Percentiles rank a stretch among this genome's conserved stretches.
phyloP scores from a whole-genome alignment of 2,113 vertebrate genomes.

The Turdus rufiventris region DNA sequence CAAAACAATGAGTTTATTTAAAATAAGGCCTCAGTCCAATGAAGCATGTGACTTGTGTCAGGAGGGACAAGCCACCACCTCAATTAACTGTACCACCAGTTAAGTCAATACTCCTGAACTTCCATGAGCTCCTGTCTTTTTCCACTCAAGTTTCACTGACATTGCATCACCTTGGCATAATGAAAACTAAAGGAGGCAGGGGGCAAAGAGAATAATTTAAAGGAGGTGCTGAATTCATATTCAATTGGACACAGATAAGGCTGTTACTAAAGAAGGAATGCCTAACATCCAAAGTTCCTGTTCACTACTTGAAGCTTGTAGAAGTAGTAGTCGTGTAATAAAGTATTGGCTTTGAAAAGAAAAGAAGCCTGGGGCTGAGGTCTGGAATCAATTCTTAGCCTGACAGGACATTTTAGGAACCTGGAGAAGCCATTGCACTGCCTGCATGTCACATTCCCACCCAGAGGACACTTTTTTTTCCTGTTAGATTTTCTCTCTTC shows the following conservation, averaged over 20 bases:
- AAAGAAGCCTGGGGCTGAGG: background rate
- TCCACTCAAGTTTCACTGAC: background rate
- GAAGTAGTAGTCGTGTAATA: background rate
- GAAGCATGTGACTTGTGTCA: background rate
- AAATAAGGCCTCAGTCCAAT: constrained; percentile 28
- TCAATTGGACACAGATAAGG: background rate
- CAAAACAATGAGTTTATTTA: constrained; percentile 45
- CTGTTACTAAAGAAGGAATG: background rate
- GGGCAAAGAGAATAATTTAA: background rate
- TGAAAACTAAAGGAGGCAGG: background rate
- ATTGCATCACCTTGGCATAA: background rate
- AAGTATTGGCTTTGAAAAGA: background rate
- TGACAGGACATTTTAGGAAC: constrained; percentile 9
- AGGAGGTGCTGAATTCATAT: background rate
- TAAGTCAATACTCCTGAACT: background rate
- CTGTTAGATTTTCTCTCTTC: background rate
- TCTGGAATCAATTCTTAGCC: constrained; percentile 8
- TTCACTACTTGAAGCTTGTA: background rate
- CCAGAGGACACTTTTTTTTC: background rate
- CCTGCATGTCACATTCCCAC: background rate
- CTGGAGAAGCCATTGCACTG: constrained; percentile 9
- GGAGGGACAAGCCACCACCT: background rate
- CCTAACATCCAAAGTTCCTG: background rate
- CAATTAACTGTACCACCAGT: background rate
- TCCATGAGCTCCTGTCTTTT: background rate